Evolutionary conservation across 2,113 vertebrate genomes (phyloP), one percentile per base, ranked within the genome.

Genomic region (Dinomys branickii): DNA sequence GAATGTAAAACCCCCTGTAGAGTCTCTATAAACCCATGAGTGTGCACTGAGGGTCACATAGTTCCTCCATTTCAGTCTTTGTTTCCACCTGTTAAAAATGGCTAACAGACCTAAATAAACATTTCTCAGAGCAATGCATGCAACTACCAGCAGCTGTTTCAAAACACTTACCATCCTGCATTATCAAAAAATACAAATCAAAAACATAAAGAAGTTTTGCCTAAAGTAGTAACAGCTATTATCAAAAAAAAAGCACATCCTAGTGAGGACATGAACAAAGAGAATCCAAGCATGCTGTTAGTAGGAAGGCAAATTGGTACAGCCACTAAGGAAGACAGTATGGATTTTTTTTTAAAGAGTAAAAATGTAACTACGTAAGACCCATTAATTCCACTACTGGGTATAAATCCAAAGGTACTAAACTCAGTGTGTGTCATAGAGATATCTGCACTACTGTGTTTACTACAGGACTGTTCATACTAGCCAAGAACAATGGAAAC

Each of bases 271-370:
- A 2, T 30, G 47, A 5, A 59, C 13, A 26, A n/a, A 35, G 33
- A 12, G 3, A 17, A 52, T 2, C 7, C 3, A 3, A 33, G 10
- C 24, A 28, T 4, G 52, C 6, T 52, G 1, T 38, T 41, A 47
- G 59, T 50, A n/a, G 17, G 44, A 77, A 52, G 11, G 1, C 19
- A 77, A 63, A 52, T 75, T 61, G 35, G 44, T 26, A 44, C 44
- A 26, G 14, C 13, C n/a, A 19, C 54, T 44, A 26, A 56, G 35
- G 47, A 56, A 41, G 56, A 85, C 7, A 20, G 8, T 35, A 35
- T 24, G 35, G 16, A 77, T 33, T 7, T 41, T 84, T 41, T 84
- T 35, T 33, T 77, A 52, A 44, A 75, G 61, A 44, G 13, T 85
- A 54, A 77, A 52, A 54, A 41, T 93, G 38, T 14, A 2, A 41